Base-by-base conservation (phyloP, 1,140 invertebrate species). In the Arctopsyche grandis region DNA sequence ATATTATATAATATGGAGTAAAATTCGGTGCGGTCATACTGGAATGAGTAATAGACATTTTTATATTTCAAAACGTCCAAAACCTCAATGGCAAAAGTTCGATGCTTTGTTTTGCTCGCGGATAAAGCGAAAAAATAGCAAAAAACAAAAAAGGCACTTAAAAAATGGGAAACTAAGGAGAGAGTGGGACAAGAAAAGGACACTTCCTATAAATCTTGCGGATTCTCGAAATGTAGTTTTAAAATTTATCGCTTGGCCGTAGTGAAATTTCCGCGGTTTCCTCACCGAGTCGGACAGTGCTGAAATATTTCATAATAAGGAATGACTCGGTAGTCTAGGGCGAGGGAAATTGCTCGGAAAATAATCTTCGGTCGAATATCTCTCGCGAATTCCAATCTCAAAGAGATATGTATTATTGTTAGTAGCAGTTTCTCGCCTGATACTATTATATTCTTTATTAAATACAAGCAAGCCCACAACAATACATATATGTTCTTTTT, bases 151-250 rank as follows among this genome's bases (percentile, higher is more conserved):
- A 74, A 74, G 46, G 70, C 70, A 74, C 70, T 74, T 74, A 74
- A 74, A 52, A 74, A 38, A 38, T 7, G 46, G 70, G 7, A 74
- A 74, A 74, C 70, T 24, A 22, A n/a, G n/a, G 70, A 52, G 70
- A 46, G 69, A 66, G 60, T 22, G 60, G 10, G 10, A 19, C 19
- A 66, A 26, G 19, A 66, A 66, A 16, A 10, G 16, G 48, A 52
- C 4, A 56, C 74, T 16, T 26, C 12, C 74, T 38, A 76, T 76
- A 76, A 76, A 76, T 76, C 74, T 76, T 19, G 21, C 38, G 22
- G 22, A 56, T 66, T 66, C 24, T 48, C 74, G 52, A 76, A 66
- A 66, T 29, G 74, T 76, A 76, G 74, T 76, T 76, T 76, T 76
- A 76, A 76, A 76, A 76, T 76, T 76, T 76, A 76, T 76, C 58